Evolutionary conservation across 1,140 invertebrate genomes (phyloP), one percentile per base, ranked within the genome.

Genomic region (Temnothorax nylanderi): DNA sequence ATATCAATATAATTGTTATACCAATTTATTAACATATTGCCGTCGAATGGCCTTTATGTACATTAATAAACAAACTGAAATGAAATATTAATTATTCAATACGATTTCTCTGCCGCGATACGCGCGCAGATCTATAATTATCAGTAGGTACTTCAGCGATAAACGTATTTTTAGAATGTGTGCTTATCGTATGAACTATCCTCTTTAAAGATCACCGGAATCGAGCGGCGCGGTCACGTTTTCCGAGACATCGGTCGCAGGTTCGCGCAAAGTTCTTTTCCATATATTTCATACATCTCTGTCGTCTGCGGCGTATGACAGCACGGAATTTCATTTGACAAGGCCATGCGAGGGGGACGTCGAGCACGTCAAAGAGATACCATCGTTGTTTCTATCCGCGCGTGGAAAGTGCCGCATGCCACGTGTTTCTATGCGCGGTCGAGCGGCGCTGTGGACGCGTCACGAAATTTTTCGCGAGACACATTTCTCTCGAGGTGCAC

Each of bases 291-390:
- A 81, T 69, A 85, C 64, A 37, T 87, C 77, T 67, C 64, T 75
- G 54, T 49, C 86, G 60, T 67, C 18, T 51, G 32, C 51, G 34
- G 41, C 56, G 6, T 58, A 81, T 71, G 77, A 41, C 85, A 49
- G 85, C 49, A 72, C 60, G 87, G 90, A 91, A 91, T 91, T 89
- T 89, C 77, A 86, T 91, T 90, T 77, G 89, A 78, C 76, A 65
- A 41, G 47, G 44, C 18, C 32, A 44, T 72, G 41, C 21, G 62
- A 37, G 85, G 18, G 58, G 60, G 87, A 71, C 21, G 49, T 37
- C 41, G 65, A 60, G n/a, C n/a, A 71, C 85, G 85, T 90, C 88
- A 90, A 90, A 90, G 89, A 85, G 74, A 90, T 90, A 89, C 88
- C 84, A 77, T 89, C 88, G 72, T 90, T 90, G 88, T 90, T 90